phyloP scores from a whole-genome alignment of 2,113 vertebrate species.

The Promerops cafer region DNA sequence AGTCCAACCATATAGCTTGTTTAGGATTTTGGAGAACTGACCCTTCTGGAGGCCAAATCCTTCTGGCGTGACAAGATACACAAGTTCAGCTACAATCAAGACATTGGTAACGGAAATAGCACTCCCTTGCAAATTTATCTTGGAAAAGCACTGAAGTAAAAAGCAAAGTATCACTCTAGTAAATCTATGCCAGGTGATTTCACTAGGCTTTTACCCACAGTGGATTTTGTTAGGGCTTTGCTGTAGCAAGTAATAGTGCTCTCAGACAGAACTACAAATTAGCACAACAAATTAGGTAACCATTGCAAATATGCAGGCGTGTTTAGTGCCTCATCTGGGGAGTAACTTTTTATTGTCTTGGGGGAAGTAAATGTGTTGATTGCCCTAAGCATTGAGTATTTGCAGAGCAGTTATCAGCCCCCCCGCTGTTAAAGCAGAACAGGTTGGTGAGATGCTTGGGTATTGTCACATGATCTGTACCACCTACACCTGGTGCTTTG shows the following conservation, averaged over 20 bases:
- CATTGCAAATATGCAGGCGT: background rate
- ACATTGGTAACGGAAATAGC: background rate
- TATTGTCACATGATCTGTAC: background rate
- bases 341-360: background rate
- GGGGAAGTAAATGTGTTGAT: background rate
- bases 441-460: background rate
- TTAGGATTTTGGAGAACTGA: background rate
- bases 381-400: background rate
- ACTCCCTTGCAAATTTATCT: background rate
- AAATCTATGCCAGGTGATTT: background rate
- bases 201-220: background rate
- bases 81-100: background rate
- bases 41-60: background rate
- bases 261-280: background rate
- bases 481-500: background rate
- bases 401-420: background rate
- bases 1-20: background rate
- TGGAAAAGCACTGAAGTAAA: background rate
- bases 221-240: background rate
- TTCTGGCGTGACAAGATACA: background rate
- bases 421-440: background rate
- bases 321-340: background rate
- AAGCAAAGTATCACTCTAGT: background rate
- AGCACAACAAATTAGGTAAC: background rate
- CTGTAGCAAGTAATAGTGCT: accelerated